Percentiles rank a stretch among this genome's conserved stretches.
Evolutionary conservation across 1,140 invertebrate genomes (phyloP).

Genomic region (Drosophila subpulchrella): DNA sequence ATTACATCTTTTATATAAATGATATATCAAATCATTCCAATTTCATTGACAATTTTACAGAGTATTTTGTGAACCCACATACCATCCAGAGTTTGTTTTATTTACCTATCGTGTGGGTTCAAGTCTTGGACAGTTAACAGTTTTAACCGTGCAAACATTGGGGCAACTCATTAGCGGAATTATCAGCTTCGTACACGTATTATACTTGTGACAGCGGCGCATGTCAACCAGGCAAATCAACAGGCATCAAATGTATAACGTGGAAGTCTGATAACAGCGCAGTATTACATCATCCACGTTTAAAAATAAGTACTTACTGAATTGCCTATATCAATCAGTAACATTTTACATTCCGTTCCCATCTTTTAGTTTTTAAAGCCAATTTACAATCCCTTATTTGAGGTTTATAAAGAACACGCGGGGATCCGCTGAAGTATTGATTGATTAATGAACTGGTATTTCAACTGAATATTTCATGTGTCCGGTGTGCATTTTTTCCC

Average conservation of each 20-base stretch:
- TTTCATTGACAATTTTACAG: not conserved
- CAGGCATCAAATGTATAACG: slow-evolving; percentile 42
- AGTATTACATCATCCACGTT: not conserved
- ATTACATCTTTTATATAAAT: not conserved
- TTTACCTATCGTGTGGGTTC: slow-evolving; percentile 33
- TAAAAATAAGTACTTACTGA: not conserved
- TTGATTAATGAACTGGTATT: slow-evolving; percentile 31
- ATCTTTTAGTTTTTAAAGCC: not conserved
- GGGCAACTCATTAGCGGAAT: slow-evolving; percentile 61
- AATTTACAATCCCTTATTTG: not conserved
- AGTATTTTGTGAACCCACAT: not conserved
- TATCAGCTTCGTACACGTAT: slow-evolving; percentile 61
- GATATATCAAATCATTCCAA: not conserved
- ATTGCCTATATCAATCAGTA: too few species aligned
- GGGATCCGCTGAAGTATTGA: slow-evolving; percentile 10
- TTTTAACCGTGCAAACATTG: slow-evolving; percentile 71
- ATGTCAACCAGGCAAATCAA: slow-evolving; percentile 58
- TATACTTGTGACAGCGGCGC: slow-evolving; percentile 26
- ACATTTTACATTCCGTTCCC: too few species aligned
- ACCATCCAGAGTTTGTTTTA: not conserved
- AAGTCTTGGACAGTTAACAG: slow-evolving; percentile 54
- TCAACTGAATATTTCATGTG: slow-evolving; percentile 28
- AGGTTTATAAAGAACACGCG: not conserved
- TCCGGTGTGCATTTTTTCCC: not conserved
- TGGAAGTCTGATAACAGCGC: not conserved